Conservation (phyloP, 2,888 invertebrate species). For the Octonoba sinensis region DNA sequence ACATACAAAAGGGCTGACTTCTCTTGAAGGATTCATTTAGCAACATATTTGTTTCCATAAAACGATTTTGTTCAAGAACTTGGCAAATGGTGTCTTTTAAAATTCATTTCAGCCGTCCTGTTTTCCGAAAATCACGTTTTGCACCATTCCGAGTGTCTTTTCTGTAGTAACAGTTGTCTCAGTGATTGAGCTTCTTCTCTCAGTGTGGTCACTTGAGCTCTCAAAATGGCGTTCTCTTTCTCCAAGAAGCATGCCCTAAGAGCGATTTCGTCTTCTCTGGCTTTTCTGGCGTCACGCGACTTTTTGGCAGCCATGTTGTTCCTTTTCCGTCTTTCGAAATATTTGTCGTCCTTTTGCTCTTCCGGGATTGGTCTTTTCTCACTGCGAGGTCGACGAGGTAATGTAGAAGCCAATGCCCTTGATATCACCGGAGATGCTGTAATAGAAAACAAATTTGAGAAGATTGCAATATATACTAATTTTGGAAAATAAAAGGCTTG, state of each 20-base stretch:
- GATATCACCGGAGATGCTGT: constrained; percentile 64
- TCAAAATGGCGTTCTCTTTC: constrained; percentile 87
- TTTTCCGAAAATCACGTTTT: constrained; percentile 17
- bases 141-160: constrained; percentile 66
- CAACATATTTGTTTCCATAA: no score
- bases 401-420: constrained; percentile 65
- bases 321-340: constrained; percentile 86
- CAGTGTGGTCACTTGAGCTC: constrained; percentile 84
- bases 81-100: no score
- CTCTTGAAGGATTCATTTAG: no score
- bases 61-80: no score
- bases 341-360: constrained; percentile 89
- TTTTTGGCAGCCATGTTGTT: constrained; percentile 95
- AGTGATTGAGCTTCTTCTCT: constrained; percentile 83
- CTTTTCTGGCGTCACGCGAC: constrained; percentile 87
- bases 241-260: constrained; percentile 86
- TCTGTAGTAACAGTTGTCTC: constrained; percentile 77
- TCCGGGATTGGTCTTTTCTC: constrained; percentile 89
- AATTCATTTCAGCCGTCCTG: no score
- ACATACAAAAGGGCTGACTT: no score
- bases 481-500: neutral
- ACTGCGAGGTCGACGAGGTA: constrained; percentile 77
- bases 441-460: constrained; percentile 4
- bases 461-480: neutral
- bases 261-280: constrained; percentile 89